phyloP scores from a whole-genome alignment of 2,888 invertebrate genomes.

The Criorhina ranunculi region DNA sequence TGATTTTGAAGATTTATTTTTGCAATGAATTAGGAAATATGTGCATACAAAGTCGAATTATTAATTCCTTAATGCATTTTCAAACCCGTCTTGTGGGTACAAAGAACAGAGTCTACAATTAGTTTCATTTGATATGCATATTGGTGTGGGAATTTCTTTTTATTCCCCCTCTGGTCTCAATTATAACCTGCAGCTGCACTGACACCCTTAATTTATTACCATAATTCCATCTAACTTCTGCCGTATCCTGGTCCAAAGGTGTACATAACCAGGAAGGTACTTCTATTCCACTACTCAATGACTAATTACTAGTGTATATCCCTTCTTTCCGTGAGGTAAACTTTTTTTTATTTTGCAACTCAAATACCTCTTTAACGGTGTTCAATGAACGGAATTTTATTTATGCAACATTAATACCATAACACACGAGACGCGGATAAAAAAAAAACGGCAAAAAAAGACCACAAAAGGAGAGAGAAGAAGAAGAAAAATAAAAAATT shows the following conservation, averaged over 20 bases:
- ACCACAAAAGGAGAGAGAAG: constrained; percentile 2
- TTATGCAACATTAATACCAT: constrained; percentile 60
- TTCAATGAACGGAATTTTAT: constrained; percentile 57
- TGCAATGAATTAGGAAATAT: no score
- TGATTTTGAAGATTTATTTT: background rate
- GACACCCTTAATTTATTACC: constrained; percentile 22
- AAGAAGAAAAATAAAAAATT: constrained; percentile 24
- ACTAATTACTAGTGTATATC: constrained; percentile 35
- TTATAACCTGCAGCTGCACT: constrained; percentile 2
- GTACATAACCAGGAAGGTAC: constrained; percentile 37
- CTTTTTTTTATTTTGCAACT: constrained; percentile 30
- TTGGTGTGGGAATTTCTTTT: background rate
- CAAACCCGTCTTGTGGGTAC: background rate
- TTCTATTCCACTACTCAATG: constrained; percentile 50
- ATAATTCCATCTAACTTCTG: background rate
- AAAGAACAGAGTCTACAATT: constrained; percentile 16
- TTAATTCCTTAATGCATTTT: background rate
- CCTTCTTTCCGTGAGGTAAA: constrained; percentile 26
- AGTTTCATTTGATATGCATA: constrained; percentile 18
- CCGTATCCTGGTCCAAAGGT: constrained; percentile 2
- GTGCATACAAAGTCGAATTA: background rate
- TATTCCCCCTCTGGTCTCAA: background rate
- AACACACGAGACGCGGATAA: background rate
- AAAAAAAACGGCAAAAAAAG: constrained; percentile 20
- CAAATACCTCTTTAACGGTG: constrained; percentile 19